Conservation (phyloP, 2,113 vertebrate species). For the Phasianus colchicus region DNA sequence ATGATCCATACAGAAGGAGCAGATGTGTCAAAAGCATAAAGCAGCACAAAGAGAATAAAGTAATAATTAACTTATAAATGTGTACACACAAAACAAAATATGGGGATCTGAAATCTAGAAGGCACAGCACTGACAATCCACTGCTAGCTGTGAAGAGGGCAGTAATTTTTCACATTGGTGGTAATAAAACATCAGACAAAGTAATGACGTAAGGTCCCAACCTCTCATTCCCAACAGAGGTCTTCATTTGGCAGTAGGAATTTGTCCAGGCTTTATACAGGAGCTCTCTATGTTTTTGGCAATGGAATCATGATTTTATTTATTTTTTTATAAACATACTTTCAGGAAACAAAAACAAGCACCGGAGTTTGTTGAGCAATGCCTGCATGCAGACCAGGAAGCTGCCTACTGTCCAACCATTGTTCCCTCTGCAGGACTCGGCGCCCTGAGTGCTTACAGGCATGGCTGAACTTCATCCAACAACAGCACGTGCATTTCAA, state of each 20-base stretch:
- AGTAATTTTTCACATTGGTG: not conserved
- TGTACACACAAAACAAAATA: not conserved
- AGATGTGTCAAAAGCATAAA: not conserved
- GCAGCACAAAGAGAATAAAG: not conserved
- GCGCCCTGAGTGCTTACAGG: not conserved
- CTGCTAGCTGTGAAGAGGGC: not conserved
- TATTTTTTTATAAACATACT: not conserved
- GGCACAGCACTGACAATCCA: not conserved
- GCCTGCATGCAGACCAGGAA: rapidly evolving
- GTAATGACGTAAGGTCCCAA: not conserved
- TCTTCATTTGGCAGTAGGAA: conserved; percentile 1
- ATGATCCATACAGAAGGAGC: not conserved
- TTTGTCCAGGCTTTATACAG: not conserved
- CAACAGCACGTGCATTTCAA: not conserved
- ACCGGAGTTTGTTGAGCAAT: not conserved
- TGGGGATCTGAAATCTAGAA: not conserved
- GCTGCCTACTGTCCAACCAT: not conserved
- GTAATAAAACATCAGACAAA: not conserved
- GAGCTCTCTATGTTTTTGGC: conserved; percentile 8
- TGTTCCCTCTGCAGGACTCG: not conserved
- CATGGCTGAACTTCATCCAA: not conserved
- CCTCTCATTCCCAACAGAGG: conserved; percentile 20
- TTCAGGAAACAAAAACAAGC: conserved; percentile 33
- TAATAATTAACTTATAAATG: not conserved
- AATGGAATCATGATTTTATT: not conserved